These are phyloP conservation scores for Herminia tarsipennalis DNA, from an alignment of 2,888 invertebrate genomes.

Conservation along the genomic window DNA sequence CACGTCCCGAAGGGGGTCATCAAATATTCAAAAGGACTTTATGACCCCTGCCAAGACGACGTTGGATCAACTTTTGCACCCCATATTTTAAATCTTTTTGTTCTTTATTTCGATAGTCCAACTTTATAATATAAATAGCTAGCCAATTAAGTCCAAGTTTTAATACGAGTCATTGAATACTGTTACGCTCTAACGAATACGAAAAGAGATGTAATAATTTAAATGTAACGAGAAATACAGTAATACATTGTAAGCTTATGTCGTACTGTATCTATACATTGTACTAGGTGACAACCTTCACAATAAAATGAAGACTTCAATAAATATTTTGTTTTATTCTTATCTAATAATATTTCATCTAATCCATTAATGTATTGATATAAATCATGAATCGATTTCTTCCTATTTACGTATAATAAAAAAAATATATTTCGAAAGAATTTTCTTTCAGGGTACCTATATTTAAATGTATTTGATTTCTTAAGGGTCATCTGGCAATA, in stretches of 20 bases:
- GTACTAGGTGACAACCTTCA: conserved; percentile 81
- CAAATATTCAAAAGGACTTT: too few relatives aligned
- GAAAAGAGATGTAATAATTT: conserved; percentile 50
- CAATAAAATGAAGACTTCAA: conserved; percentile 84
- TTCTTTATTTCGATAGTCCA: conserved; percentile 26
- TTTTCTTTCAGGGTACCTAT: too few relatives aligned
- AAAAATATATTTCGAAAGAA: too few relatives aligned
- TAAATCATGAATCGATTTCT: too few relatives aligned
- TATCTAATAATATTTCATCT: too few relatives aligned
- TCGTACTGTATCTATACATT: conserved; percentile 76
- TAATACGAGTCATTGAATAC: conserved; percentile 49
- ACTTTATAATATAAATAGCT: conserved; percentile 21
- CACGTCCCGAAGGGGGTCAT: too few relatives aligned
- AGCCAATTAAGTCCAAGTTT: conserved; percentile 50
- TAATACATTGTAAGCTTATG: conserved; percentile 80
- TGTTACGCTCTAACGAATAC: conserved; percentile 45
- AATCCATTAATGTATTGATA: neutral
- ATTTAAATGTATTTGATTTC: too few relatives aligned
- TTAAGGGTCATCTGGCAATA: too few relatives aligned
- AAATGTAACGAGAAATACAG: conserved; percentile 73
- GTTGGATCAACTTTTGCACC: too few relatives aligned
- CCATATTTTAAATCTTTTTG: neutral
- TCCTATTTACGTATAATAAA: too few relatives aligned
- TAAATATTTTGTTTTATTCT: conserved; percentile 60
- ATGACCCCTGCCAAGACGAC: too few relatives aligned